These are phyloP conservation scores for Hofmannophila pseudospretella DNA, from an alignment of 2,888 invertebrate species.

Conservation along the genomic window DNA sequence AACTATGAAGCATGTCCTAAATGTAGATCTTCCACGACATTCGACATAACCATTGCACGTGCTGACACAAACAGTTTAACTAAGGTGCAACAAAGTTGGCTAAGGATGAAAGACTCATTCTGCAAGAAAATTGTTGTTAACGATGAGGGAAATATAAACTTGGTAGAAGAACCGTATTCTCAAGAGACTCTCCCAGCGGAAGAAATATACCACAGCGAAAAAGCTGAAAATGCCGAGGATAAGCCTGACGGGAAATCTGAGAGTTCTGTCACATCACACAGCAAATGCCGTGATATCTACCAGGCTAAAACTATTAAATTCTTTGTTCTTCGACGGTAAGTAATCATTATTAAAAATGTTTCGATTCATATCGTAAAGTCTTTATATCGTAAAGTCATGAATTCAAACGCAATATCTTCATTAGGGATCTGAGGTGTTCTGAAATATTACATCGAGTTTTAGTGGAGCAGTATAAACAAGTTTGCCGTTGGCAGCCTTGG, in stretches of 20 bases:
- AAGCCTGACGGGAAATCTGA: conserved; percentile 31
- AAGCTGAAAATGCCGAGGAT: conserved; percentile 7
- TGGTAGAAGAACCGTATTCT: conserved; percentile 31
- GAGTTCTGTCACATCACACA: conserved; percentile 33
- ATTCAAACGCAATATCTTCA: too few relatives aligned
- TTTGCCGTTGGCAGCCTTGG: conserved; percentile 60
- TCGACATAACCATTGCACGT: conserved; percentile 43
- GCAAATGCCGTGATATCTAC: conserved; percentile 48
- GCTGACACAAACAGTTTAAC: conserved; percentile 19
- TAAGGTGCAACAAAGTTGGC: conserved; percentile 42
- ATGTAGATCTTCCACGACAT: conserved; percentile 45
- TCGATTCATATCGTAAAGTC: background rate
- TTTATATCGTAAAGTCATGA: too few relatives aligned
- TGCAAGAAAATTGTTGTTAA: conserved; percentile 46
- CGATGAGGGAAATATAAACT: conserved; percentile 49
- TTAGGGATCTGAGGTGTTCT: conserved; percentile 54
- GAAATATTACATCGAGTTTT: conserved; percentile 54
- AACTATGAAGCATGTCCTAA: conserved; percentile 48
- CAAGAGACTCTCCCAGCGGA: conserved; percentile 24
- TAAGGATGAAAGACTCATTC: conserved; percentile 60
- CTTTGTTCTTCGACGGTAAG: conserved; percentile 55
- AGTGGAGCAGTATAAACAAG: conserved; percentile 43
- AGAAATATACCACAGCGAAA: conserved; percentile 11
- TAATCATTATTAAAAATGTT: conserved; percentile 1
- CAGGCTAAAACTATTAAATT: conserved; percentile 48